A percentile compares a stretch with the other conserved stretches of the same genome.
phyloP scores from a whole-genome alignment of 35 echinoderm and acorn worm genomes.

The Strongylocentrotus purpuratus region DNA sequence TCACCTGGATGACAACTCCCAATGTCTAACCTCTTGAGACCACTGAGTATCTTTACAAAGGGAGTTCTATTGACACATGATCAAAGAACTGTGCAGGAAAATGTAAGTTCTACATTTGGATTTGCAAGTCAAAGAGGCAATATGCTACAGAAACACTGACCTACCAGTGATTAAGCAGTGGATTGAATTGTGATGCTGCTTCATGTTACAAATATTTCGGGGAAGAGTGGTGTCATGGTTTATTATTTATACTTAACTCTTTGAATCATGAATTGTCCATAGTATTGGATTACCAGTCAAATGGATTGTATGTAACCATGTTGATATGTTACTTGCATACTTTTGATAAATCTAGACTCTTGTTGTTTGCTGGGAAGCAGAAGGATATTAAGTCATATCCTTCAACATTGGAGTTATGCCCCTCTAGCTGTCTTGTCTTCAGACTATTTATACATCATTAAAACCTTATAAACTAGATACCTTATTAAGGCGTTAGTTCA shows the following conservation, averaged over 20 bases:
- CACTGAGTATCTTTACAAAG: not conserved
- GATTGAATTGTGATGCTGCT: not conserved
- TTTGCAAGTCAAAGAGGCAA: not conserved
- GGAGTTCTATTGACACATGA: not conserved
- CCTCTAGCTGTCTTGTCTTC: not conserved
- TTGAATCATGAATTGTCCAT: not conserved
- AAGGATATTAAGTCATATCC: not conserved
- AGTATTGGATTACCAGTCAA: not conserved
- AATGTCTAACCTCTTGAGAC: not conserved
- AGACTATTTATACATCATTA: not conserved
- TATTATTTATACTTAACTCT: not conserved
- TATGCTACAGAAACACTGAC: not conserved
- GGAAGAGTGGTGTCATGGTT: not conserved
- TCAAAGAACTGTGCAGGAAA: not conserved
- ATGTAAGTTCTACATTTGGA: not conserved
- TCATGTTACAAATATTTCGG: not conserved
- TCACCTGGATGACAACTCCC: not conserved
- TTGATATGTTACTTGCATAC: not conserved
- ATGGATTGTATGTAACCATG: not conserved
- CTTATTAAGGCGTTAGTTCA: not conserved
- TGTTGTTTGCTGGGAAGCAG: not conserved
- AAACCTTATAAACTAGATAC: not conserved
- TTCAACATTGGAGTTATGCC: not conserved
- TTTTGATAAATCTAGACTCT: not conserved
- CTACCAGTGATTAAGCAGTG: not conserved